phyloP scores from a whole-genome alignment of 2,113 vertebrate genomes.

The Taxidea taxus region DNA sequence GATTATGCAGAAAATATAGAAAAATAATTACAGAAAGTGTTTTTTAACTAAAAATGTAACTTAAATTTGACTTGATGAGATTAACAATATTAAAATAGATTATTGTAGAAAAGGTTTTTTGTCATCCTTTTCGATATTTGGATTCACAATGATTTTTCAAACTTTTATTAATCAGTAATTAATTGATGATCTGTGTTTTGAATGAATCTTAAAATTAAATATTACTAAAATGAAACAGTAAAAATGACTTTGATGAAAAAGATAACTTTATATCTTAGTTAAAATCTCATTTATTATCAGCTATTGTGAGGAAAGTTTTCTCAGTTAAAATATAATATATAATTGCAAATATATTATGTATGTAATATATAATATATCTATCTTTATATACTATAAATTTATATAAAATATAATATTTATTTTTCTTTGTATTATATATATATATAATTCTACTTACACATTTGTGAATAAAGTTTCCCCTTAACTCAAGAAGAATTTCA shows the following conservation, averaged over 20 bases:
- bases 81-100: neutral
- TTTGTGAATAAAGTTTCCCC: constrained; percentile 46
- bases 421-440: neutral
- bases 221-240: neutral
- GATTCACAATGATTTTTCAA: neutral
- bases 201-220: neutral
- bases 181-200: neutral
- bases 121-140: neutral
- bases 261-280: neutral
- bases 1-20: neutral
- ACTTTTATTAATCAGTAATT: neutral
- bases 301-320: neutral
- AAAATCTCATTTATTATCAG: neutral
- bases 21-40: neutral
- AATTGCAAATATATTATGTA: neutral
- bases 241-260: neutral
- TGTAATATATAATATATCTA: neutral
- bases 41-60: neutral
- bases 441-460: neutral
- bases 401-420: neutral
- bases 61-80: neutral
- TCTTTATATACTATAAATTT: neutral
- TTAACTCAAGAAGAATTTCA: constrained; percentile 47
- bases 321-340: neutral
- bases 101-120: neutral